A percentile compares a stretch with the other conserved stretches of the same genome.
Conservation (phyloP, 2,113 vertebrate genomes). For the Climacteris rufus region DNA sequence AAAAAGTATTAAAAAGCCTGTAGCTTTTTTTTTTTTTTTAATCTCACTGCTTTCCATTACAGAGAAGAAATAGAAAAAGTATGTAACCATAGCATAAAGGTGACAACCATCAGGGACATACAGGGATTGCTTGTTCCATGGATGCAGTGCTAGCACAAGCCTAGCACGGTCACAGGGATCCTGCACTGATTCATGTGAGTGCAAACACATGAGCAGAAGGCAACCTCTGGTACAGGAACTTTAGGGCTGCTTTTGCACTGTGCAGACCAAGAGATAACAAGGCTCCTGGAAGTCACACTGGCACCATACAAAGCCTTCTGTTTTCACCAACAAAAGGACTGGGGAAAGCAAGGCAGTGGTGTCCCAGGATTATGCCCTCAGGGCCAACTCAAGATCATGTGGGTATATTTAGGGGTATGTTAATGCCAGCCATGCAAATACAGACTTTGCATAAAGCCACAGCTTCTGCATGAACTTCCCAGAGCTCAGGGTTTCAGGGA, state of each 20-base stretch:
- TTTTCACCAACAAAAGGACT: background rate
- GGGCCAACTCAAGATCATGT: background rate
- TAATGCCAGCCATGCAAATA: background rate
- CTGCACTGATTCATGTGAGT: background rate
- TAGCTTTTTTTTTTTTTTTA: background rate
- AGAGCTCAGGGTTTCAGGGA: background rate
- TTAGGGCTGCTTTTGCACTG: background rate
- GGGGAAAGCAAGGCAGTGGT: background rate
- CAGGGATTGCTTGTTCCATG: background rate
- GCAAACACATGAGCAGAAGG: background rate
- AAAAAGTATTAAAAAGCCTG: background rate
- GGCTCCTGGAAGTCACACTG: background rate
- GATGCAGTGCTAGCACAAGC: background rate
- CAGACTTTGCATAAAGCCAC: background rate
- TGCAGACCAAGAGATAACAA: background rate
- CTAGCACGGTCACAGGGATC: background rate
- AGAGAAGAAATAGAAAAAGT: background rate
- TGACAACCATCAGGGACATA: background rate
- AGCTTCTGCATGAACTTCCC: background rate
- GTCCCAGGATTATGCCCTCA: background rate
- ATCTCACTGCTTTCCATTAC: background rate
- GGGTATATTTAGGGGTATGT: background rate
- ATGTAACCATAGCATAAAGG: background rate
- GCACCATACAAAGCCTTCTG: background rate
- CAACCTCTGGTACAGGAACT: background rate